These are phyloP conservation scores for Oceanodroma leucorhoa DNA, from an alignment of 2,797 vertebrate genomes.

Conservation along the genomic window DNA sequence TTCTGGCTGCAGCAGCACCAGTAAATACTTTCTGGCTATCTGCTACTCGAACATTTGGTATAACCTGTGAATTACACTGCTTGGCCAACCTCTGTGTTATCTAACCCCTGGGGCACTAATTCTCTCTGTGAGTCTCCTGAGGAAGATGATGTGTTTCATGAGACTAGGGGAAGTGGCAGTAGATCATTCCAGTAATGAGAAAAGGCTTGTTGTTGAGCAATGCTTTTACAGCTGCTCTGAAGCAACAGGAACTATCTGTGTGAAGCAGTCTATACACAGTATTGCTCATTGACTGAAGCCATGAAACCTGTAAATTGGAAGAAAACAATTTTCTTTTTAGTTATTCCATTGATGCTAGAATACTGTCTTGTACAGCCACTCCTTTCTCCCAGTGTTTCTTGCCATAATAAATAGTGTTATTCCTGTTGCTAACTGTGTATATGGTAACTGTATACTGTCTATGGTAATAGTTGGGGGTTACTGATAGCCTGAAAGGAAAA, in stretches of 20 bases:
- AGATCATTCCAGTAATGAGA: not conserved
- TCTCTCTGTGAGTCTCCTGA: not conserved
- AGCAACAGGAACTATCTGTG: not conserved
- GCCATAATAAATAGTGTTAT: not conserved
- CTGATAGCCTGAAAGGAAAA: not conserved
- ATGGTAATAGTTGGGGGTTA: not conserved
- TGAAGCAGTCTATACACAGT: not conserved
- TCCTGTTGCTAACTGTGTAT: not conserved
- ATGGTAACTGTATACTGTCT: not conserved
- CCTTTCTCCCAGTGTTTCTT: not conserved
- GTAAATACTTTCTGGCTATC: not conserved
- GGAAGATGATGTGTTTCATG: not conserved
- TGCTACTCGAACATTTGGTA: not conserved
- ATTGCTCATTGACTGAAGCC: not conserved
- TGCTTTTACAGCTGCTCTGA: not conserved
- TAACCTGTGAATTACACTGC: slow-evolving; percentile 1
- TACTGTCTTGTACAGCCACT: not conserved
- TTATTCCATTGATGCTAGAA: not conserved
- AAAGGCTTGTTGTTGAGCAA: not conserved
- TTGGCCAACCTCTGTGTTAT: not conserved
- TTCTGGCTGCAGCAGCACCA: not conserved
- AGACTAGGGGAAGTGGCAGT: not conserved
- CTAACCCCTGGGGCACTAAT: not conserved
- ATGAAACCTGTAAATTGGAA: not conserved
- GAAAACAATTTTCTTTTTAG: not conserved